Evolutionary conservation across 2,113 vertebrate genomes (phyloP), one percentile per base, ranked within the genome.

Genomic region (Sorex araneus): DNA sequence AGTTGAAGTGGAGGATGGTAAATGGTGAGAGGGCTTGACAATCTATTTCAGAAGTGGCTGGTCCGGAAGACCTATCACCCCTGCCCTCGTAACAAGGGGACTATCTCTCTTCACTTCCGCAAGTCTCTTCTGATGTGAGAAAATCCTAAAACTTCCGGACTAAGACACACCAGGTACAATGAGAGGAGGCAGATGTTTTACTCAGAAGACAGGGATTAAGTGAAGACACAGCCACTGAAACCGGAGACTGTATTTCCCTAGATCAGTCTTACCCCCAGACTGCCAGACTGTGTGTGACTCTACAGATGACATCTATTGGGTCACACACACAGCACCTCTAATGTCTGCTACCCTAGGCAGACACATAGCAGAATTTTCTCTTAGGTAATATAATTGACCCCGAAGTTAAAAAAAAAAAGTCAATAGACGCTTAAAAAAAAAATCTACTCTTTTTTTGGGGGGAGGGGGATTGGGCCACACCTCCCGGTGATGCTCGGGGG

Each of bases 141-240:
- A 76, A 76, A 82, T 34, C 28, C 89, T 23, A 74, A 57, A 25
- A 82, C n/a, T 77, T 81, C 77, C 73, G 32, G 71, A 74, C 23
- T 4, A 74, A 50, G 50, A 36, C 50, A 66, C 0, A 45, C 10
- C 19, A 43, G 1, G 3, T 25, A 43, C 6, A 30, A 23, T 1
- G 30, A 43, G 40, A 50, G 18, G 30, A 85, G 75, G 10, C n/a
- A 75, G n/a, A 0, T 86, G 16, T n/a, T 40, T 84, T 25, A 77
- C 32, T 4, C 32, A 82, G 19, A 76, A 80, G 8, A 27, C 2
- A 21, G 28, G 19, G 27, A 40, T 25, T 54, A 66, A 63, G 27
- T 34, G 13, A 78, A 91, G 82, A 78, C 3, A 19, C 2, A 45
- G 23, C 30, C 8, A 34, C 0, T 4, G 21, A 82, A 89, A 63